Conservation (phyloP, 2,797 vertebrate species). For the Gymnopithys bicolor region DNA sequence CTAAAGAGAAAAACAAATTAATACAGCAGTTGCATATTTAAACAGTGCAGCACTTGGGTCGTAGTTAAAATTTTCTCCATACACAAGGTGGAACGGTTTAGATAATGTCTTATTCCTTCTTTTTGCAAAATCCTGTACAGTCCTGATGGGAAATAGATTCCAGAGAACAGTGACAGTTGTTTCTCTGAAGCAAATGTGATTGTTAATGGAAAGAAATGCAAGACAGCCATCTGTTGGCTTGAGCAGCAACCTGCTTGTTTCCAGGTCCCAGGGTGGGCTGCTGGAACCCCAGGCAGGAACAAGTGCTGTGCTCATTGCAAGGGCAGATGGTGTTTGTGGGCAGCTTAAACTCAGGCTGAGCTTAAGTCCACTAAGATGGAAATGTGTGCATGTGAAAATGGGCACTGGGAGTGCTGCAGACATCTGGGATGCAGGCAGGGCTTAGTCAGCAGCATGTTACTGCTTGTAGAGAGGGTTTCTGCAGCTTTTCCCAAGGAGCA, state of each 20-base stretch:
- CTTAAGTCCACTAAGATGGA: background rate
- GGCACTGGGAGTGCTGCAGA: background rate
- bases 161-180: background rate
- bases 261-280: background rate
- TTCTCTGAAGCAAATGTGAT: background rate
- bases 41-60: background rate
- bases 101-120: background rate
- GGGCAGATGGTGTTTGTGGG: background rate
- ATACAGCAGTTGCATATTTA: background rate
- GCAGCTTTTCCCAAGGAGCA: background rate
- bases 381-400: background rate
- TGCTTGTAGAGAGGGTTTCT: background rate
- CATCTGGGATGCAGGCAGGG: background rate
- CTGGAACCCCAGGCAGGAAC: background rate
- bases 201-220: slow-evolving; percentile 67
- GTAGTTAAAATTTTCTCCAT: background rate
- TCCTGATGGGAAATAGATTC: background rate
- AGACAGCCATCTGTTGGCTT: slow-evolving; percentile 79
- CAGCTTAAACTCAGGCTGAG: background rate
- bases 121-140: background rate
- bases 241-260: background rate
- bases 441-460: background rate
- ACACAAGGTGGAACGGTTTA: background rate
- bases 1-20: background rate
- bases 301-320: rapidly evolving